phyloP scores from a whole-genome alignment of 2,113 vertebrate species.

The Bambusicola thoracicus region DNA sequence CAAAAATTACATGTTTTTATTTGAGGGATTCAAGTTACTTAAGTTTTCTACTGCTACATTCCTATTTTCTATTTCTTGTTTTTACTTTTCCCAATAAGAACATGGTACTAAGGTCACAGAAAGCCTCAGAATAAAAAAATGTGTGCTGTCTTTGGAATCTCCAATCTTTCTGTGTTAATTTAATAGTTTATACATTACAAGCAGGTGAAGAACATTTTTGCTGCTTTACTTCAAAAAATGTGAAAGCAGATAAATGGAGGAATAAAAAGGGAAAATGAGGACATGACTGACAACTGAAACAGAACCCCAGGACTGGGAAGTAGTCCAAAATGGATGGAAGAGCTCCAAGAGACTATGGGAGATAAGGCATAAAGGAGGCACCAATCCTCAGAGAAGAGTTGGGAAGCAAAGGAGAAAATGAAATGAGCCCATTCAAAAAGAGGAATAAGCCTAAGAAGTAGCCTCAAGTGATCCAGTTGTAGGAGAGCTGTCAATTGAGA shows the following conservation, averaged over 20 bases:
- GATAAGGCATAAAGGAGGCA: neutral
- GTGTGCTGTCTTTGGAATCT: neutral
- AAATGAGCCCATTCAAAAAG: neutral
- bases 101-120: neutral
- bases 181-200: neutral
- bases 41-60: neutral
- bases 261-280: neutral
- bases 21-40: neutral
- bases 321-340: neutral
- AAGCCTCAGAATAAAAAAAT: neutral
- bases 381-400: neutral
- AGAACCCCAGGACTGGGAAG: neutral
- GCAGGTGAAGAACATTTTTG: neutral
- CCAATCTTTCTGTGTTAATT: neutral
- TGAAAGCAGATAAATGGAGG: neutral
- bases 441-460: constrained; percentile 15
- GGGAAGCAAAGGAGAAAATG: neutral
- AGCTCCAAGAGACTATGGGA: neutral
- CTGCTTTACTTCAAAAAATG: neutral
- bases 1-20: neutral
- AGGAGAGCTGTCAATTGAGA: neutral
- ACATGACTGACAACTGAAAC: neutral
- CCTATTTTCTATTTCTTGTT: neutral
- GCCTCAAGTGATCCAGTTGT: neutral
- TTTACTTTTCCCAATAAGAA: neutral